Percentiles rank a stretch among this genome's conserved stretches.
Evolutionary conservation across 2,888 invertebrate genomes (phyloP).

Genomic region (Torymus tubicola): DNA sequence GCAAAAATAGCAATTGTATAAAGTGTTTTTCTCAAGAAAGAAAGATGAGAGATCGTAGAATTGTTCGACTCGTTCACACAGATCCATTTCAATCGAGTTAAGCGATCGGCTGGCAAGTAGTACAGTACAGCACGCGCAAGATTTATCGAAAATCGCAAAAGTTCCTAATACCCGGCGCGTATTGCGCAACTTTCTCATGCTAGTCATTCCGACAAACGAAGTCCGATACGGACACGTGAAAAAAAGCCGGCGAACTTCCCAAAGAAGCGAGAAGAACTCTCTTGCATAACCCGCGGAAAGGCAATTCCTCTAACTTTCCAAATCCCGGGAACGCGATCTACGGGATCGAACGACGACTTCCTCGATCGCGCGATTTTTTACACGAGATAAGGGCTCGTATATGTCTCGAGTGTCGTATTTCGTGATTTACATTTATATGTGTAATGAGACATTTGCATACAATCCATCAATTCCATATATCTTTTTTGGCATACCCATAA

Average conservation of each 20-base stretch:
- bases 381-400: slow-evolving; percentile 8
- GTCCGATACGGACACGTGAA: slow-evolving; percentile 1
- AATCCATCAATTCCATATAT: not conserved
- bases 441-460: not conserved
- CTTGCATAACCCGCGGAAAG: slow-evolving; percentile 39
- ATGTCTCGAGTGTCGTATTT: too few species aligned
- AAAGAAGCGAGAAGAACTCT: slow-evolving; percentile 24
- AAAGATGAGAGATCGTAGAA: too few species aligned
- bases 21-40: too few species aligned
- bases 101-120: too few species aligned
- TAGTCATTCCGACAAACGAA: slow-evolving; percentile 35
- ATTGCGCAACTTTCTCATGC: slow-evolving; percentile 37
- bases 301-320: slow-evolving; percentile 43
- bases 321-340: slow-evolving; percentile 29
- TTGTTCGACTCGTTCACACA: too few species aligned
- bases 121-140: not conserved
- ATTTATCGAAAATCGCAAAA: slow-evolving; percentile 40
- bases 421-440: too few species aligned
- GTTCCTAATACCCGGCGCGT: slow-evolving; percentile 28
- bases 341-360: slow-evolving; percentile 24
- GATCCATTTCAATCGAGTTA: too few species aligned
- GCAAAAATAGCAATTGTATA: too few species aligned
- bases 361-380: slow-evolving; percentile 29
- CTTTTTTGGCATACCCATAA: too few species aligned
- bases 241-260: slow-evolving; percentile 20